Conservation (phyloP, 2,113 vertebrate genomes). For the Stegostoma tigrinum region DNA sequence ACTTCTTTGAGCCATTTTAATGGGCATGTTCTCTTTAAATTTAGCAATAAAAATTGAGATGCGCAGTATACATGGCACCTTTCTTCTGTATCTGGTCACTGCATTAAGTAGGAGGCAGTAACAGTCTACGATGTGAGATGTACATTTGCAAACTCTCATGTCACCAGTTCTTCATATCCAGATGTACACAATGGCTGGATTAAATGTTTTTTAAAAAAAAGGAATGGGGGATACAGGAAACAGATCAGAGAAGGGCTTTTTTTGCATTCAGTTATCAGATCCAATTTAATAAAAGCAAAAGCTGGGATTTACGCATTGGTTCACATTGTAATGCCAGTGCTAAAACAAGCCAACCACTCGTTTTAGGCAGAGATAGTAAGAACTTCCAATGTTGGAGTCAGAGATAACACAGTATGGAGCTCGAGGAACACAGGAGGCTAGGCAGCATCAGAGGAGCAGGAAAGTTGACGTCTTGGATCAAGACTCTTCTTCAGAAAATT, state of each 20-base stretch:
- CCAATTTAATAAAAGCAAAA: background rate
- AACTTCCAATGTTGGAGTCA: too few species aligned
- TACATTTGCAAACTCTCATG: background rate
- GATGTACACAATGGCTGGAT: background rate
- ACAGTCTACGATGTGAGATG: background rate
- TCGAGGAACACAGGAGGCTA: too few species aligned
- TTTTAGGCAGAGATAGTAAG: too few species aligned
- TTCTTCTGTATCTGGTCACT: background rate
- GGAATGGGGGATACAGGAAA: background rate
- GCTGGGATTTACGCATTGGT: background rate
- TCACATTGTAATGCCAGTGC: background rate
- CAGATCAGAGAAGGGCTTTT: background rate
- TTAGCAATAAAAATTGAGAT: background rate
- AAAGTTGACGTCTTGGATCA: too few species aligned
- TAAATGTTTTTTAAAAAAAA: background rate
- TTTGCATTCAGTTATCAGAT: background rate
- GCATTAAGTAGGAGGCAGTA: background rate
- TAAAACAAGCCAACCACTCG: too few species aligned
- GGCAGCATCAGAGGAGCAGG: too few species aligned
- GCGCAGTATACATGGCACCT: background rate
- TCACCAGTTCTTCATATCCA: background rate
- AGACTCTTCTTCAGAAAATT: too few species aligned
- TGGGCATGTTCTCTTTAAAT: background rate
- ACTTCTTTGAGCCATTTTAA: background rate
- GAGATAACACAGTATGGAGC: too few species aligned